A percentile compares a stretch with the other conserved stretches of the same genome.
Conservation (phyloP, 1,140 invertebrate genomes). For the Magallana angulata region DNA sequence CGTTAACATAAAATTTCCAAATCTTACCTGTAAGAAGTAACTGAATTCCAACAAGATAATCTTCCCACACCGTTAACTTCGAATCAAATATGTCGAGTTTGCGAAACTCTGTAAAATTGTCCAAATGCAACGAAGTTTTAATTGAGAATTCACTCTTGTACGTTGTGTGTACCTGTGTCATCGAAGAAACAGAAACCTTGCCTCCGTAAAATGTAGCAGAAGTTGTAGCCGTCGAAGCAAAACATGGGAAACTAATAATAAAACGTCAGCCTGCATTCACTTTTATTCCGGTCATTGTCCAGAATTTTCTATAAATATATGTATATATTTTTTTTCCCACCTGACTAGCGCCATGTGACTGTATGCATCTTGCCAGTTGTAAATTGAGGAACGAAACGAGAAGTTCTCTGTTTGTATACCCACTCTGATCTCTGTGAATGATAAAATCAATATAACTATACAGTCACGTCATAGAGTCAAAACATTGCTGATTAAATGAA, state of each 20-base stretch:
- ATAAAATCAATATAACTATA: background rate
- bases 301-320: background rate
- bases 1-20: no score
- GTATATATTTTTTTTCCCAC: background rate
- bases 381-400: background rate
- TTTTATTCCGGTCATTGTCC: background rate
- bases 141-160: background rate
- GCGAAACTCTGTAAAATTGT: background rate
- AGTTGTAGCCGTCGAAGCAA: no score
- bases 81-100: slow-evolving; percentile 20
- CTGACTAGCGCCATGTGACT: background rate
- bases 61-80: background rate
- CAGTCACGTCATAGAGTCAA: background rate
- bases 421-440: background rate
- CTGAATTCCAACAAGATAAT: slow-evolving; percentile 2
- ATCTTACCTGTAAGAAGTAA: background rate
- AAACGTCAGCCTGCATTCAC: background rate
- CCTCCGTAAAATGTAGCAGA: no score
- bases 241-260: background rate
- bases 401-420: background rate
- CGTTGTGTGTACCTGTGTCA: background rate
- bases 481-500: no score
- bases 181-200: background rate
- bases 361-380: background rate
- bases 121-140: background rate